Base-by-base conservation (phyloP, 1,140 invertebrate species). In the Pissodes strobi region DNA sequence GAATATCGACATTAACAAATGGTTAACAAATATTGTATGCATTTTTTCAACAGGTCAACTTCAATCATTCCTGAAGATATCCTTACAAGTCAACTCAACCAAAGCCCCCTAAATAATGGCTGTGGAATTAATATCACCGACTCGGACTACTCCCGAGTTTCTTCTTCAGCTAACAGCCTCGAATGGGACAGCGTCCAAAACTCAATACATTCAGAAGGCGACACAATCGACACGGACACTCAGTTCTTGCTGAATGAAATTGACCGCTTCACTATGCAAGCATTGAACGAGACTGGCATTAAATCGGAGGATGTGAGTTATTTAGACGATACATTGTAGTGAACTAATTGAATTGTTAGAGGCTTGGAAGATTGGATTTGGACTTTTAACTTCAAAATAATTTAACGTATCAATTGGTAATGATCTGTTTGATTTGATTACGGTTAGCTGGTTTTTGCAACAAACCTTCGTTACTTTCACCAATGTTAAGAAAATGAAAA, bases 161-260 rank as follows among this genome's bases (percentile, higher is more conserved):
- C 82, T 3, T 83, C 82, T 2, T 81, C 80, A n/a, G 80, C 79
- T 21, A 81, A 83, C 70, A 83, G 82, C 45, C 76, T 84, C 57
- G 82, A 84, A 74, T 84, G 83, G 83, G 83, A 84, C 73, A 81
- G 79, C 12, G 80, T 82, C 1, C 81, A 82, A 63, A 76, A 72
- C 41, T 72, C 73, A 0, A 68, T 77, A 23, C 73, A 76, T 45
- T 77, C 78, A 2, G 80, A 82, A 64, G 74, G 80, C 21, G 81
- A 83, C 34, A 56, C 53, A 63, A 70, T 82, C 18, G 69, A 73
- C 46, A 70, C 79, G 6, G 83, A 83, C 60, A 83, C 83, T 59
- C 82, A 83, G 64, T 78, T 80, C 66, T 70, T 84, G 53, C 67
- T 84, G 41, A 79, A 77, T 37, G 82, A 83, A 73, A 84, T 84